A percentile compares a stretch with the other conserved stretches of the same genome.
phyloP scores from a whole-genome alignment of 23 tunicate genomes.

The Styela plicata region DNA sequence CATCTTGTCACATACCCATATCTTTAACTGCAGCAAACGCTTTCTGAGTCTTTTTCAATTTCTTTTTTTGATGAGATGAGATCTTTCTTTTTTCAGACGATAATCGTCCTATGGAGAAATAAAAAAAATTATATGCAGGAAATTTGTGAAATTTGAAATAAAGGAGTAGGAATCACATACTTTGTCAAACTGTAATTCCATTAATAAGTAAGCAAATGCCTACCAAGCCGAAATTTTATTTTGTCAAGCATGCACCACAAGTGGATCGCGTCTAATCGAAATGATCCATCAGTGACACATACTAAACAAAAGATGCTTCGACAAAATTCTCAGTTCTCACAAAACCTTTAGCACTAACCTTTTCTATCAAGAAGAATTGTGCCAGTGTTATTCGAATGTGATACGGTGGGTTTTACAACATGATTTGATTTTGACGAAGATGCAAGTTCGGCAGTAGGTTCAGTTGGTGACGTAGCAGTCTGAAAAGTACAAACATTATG shows the following conservation, averaged over 20 bases:
- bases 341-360: too few species aligned
- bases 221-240: too few species aligned
- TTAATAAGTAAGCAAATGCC: too few species aligned
- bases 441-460: background rate
- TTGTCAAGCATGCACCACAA: too few species aligned
- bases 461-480: background rate
- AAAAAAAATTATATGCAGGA: background rate
- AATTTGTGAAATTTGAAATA: too few species aligned
- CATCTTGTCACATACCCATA: conserved; percentile 52
- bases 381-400: background rate
- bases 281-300: too few species aligned
- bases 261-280: too few species aligned
- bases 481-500: background rate
- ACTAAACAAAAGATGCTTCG: too few species aligned
- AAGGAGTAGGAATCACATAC: background rate
- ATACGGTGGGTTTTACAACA: background rate
- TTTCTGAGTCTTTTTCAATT: conserved; percentile 64
- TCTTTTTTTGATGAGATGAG: conserved; percentile 33
- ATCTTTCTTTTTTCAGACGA: conserved; percentile 1
- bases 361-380: background rate
- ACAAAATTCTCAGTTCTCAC: too few species aligned
- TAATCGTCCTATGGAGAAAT: background rate
- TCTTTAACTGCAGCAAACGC: conserved; percentile 92
- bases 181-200: too few species aligned
- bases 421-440: background rate